Evolutionary conservation across 2,797 vertebrate genomes (phyloP).

Genomic region (Epinephelus awoara): DNA sequence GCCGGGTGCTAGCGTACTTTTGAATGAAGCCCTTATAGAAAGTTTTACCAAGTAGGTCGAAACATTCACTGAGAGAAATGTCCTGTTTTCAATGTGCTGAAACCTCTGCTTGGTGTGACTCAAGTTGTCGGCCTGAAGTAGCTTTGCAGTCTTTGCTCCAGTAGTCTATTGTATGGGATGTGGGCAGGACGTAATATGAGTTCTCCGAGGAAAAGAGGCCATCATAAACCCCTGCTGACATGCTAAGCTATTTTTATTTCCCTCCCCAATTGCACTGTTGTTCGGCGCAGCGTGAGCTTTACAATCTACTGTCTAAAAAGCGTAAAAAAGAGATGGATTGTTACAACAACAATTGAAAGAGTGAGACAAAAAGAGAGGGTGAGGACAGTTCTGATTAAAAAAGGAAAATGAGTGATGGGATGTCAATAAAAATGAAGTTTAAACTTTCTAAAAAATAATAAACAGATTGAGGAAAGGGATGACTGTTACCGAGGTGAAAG

Average conservation of each 20-base stretch:
- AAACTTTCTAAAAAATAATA: neutral
- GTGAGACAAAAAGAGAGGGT: slow-evolving; percentile 9
- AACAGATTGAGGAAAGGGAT: slow-evolving; percentile 2
- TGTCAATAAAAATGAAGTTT: slow-evolving; percentile 6
- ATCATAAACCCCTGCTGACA: slow-evolving; percentile 78
- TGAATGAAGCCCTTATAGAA: neutral
- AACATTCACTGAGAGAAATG: slow-evolving; percentile 1
- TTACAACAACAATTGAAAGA: slow-evolving; percentile 15
- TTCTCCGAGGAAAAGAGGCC: slow-evolving; percentile 77
- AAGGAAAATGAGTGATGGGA: neutral
- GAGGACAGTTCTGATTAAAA: slow-evolving; percentile 4
- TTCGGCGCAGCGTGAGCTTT: slow-evolving; percentile 66
- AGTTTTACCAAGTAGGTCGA: neutral
- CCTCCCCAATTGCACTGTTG: slow-evolving; percentile 61
- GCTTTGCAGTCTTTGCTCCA: slow-evolving; percentile 41
- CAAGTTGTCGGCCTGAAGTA: slow-evolving; percentile 36
- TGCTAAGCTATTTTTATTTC: slow-evolving; percentile 80
- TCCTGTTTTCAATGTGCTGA: neutral
- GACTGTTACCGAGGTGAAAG: neutral
- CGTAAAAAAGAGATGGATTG: slow-evolving; percentile 42
- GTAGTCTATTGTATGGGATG: slow-evolving; percentile 64
- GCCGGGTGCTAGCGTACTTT: neutral
- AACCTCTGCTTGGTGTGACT: slow-evolving; percentile 34
- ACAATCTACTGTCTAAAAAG: slow-evolving; percentile 50
- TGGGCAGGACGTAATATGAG: slow-evolving; percentile 63